Percentiles rank a stretch among this genome's conserved stretches.
phyloP scores from a whole-genome alignment of 1,140 invertebrate genomes.

The Drosophila arawakana region DNA sequence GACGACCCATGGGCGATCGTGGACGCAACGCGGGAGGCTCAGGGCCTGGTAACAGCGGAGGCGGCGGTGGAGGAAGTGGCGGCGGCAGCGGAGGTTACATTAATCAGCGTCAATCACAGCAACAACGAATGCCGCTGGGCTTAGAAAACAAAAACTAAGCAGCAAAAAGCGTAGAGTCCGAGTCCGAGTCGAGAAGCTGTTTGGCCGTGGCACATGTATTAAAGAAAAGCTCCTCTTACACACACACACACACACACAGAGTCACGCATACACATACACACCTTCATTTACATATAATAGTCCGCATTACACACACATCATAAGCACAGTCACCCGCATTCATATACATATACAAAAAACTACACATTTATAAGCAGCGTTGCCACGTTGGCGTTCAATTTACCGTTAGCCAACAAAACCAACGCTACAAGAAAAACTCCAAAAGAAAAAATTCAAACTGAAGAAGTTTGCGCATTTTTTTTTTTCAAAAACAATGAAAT shows the following conservation, averaged over 20 bases:
- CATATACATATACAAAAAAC: conserved; percentile 11
- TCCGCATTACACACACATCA: conserved; percentile 21
- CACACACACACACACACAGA: conserved; percentile 48
- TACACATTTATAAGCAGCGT: conserved; percentile 43
- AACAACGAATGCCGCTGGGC: conserved; percentile 71
- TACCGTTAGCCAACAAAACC: conserved; percentile 58
- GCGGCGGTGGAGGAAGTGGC: conserved; percentile 44
- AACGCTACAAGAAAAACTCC: conserved; percentile 44
- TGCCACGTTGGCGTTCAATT: conserved; percentile 70
- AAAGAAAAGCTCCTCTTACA: conserved; percentile 57
- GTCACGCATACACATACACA: conserved; percentile 23
- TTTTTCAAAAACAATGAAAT: conserved; percentile 67
- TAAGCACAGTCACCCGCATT: conserved; percentile 13
- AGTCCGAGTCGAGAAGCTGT: conserved; percentile 32
- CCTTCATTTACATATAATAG: conserved; percentile 24
- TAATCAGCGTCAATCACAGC: conserved; percentile 71
- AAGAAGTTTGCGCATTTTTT: conserved; percentile 60
- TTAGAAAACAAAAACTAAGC: conserved; percentile 80
- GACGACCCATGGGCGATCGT: conserved; percentile 68
- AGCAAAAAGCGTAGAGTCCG: conserved; percentile 21
- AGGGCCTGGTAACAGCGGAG: conserved; percentile 24
- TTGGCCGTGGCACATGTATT: conserved; percentile 64
- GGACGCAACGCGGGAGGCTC: conserved; percentile 53
- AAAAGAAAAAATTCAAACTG: conserved; percentile 20
- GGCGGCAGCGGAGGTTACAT: conserved; percentile 65